phyloP scores from a whole-genome alignment of 2,113 vertebrate species.

The Rhizomys pruinosus region DNA sequence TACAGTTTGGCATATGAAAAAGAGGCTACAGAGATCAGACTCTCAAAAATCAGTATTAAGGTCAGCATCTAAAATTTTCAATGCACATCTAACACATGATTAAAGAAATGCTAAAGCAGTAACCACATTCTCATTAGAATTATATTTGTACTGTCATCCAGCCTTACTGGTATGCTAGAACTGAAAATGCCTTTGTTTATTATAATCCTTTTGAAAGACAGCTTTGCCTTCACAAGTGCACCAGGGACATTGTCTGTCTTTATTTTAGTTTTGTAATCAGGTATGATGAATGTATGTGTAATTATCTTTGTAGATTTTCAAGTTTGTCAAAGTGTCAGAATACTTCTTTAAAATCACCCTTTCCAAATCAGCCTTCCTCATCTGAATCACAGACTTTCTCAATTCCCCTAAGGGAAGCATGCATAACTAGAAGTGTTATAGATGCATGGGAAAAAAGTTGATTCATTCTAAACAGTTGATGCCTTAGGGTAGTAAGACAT shows the following conservation, averaged over 20 bases:
- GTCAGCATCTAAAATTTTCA: not conserved
- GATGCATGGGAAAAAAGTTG: not conserved
- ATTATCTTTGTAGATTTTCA: slow-evolving; percentile 23
- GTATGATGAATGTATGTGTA: not conserved
- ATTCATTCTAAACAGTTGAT: not conserved
- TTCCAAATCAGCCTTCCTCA: not conserved
- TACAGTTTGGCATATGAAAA: not conserved
- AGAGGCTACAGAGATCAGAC: not conserved
- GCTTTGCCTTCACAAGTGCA: not conserved
- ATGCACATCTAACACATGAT: not conserved
- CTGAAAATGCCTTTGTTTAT: not conserved
- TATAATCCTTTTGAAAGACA: not conserved
- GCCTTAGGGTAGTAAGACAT: not conserved
- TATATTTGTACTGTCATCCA: not conserved
- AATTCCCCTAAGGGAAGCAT: not conserved
- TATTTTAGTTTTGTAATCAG: slow-evolving; percentile 26
- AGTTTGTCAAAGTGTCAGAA: not conserved
- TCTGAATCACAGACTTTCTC: slow-evolving; percentile 58
- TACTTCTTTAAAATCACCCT: not conserved
- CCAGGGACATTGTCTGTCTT: not conserved
- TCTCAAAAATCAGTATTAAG: not conserved
- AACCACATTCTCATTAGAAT: not conserved
- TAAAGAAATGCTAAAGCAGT: slow-evolving; percentile 4
- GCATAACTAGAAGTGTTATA: not conserved
- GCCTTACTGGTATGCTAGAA: not conserved